These are phyloP conservation scores for Periophthalmus modestus DNA, from an alignment of 2,113 vertebrate species.

Conservation along the genomic window DNA sequence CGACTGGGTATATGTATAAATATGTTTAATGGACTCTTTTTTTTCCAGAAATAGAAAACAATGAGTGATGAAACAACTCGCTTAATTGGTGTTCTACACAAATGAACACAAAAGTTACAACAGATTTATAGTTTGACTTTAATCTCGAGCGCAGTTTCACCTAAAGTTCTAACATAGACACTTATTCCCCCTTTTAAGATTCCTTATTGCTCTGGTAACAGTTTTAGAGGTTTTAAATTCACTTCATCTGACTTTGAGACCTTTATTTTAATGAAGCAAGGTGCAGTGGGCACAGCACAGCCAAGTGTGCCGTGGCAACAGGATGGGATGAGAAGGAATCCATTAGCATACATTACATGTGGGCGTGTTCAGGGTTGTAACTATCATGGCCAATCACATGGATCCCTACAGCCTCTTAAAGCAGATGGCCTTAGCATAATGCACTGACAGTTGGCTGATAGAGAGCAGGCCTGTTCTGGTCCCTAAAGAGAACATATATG, in stretches of 20 bases:
- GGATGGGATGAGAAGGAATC: conserved; percentile 30
- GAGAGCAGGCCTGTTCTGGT: background rate
- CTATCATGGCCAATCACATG: conserved; percentile 29
- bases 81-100: background rate
- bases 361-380: conserved; percentile 30
- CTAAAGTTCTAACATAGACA: conserved; percentile 24
- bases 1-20: too few species aligned
- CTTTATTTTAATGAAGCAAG: conserved; percentile 56
- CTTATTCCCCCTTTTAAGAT: conserved; percentile 30
- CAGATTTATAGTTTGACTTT: conserved; percentile 50
- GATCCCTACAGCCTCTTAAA: conserved; percentile 23
- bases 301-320: conserved; percentile 19
- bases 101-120: background rate
- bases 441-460: conserved; percentile 17
- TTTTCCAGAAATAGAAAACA: background rate
- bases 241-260: conserved; percentile 58
- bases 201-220: conserved; percentile 28
- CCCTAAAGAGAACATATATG: background rate
- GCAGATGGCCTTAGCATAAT: conserved; percentile 3
- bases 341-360: conserved; percentile 44
- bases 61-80: background rate
- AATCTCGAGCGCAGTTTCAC: conserved; percentile 45
- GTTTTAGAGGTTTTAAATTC: conserved; percentile 46
- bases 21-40: too few species aligned
- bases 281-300: conserved; percentile 31